A percentile compares a stretch with the other conserved stretches of the same genome.
Conservation (phyloP, 2,888 invertebrate genomes). For the Drosophila aldrichi region DNA sequence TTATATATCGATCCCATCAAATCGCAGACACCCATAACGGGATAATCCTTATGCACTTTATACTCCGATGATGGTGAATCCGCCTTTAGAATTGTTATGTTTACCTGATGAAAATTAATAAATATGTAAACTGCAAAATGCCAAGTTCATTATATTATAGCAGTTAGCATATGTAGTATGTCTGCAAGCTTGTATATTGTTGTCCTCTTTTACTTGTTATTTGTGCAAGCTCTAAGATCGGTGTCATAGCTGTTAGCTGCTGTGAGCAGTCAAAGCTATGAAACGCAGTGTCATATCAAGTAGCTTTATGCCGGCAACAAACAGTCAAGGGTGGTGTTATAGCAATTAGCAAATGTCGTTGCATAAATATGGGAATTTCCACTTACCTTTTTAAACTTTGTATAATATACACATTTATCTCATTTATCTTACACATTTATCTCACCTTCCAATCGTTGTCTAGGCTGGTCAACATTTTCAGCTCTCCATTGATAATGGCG, state of each 20-base stretch:
- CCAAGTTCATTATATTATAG: no score
- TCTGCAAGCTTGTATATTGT: no score
- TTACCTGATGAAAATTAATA: slow-evolving; percentile 42
- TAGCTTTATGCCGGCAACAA: no score
- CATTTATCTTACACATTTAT: no score
- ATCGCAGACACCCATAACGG: slow-evolving; percentile 58
- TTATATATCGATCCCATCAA: slow-evolving; percentile 71
- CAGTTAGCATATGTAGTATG: no score
- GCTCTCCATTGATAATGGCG: slow-evolving; percentile 59
- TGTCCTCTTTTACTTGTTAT: no score
- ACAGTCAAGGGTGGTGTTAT: neutral
- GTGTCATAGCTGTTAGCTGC: no score
- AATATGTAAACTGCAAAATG: no score
- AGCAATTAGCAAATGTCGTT: neutral
- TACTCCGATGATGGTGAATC: slow-evolving; percentile 27
- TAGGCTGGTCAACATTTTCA: slow-evolving; percentile 60
- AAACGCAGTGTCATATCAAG: no score
- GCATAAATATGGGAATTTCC: neutral
- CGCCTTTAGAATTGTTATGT: slow-evolving; percentile 41
- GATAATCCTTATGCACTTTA: slow-evolving; percentile 46
- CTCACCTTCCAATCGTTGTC: slow-evolving; percentile 78
- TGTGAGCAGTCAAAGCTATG: no score
- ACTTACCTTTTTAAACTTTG: neutral
- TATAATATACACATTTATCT: neutral
- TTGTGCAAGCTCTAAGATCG: no score